These are phyloP conservation scores for Neodiprion pinetum DNA, from an alignment of 1,140 invertebrate species.

Conservation along the genomic window DNA sequence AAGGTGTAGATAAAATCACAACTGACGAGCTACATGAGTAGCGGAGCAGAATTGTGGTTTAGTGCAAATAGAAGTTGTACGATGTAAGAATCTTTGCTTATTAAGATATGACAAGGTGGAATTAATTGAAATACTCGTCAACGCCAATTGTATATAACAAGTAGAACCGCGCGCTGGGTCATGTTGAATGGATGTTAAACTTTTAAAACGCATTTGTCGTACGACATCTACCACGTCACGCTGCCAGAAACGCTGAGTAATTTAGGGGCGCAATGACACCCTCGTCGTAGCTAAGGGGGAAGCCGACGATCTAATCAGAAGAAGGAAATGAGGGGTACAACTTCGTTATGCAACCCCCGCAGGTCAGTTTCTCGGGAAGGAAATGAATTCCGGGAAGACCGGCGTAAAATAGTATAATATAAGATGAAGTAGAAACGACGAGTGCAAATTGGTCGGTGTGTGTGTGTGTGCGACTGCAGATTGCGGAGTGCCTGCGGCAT, in stretches of 20 bases:
- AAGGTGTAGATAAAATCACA: too few relatives aligned
- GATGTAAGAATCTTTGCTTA: too few relatives aligned
- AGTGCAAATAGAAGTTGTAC: too few relatives aligned
- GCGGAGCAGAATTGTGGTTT: too few relatives aligned
- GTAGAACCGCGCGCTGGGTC: not conserved
- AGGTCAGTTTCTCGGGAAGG: slow-evolving; percentile 4
- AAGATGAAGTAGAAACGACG: not conserved
- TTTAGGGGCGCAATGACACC: too few relatives aligned
- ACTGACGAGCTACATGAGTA: too few relatives aligned
- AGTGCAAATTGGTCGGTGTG: not conserved
- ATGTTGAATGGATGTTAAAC: not conserved
- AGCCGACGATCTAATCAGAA: not conserved
- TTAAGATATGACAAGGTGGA: too few relatives aligned
- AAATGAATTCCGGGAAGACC: not conserved
- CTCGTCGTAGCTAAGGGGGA: not conserved
- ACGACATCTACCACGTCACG: not conserved
- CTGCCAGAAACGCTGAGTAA: too few relatives aligned
- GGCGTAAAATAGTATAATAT: not conserved
- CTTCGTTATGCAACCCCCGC: not conserved
- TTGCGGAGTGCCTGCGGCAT: too few relatives aligned
- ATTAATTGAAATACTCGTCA: too few relatives aligned
- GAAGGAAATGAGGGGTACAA: not conserved
- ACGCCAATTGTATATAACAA: too few relatives aligned
- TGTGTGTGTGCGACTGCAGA: not conserved
- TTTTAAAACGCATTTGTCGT: not conserved